phyloP scores from a whole-genome alignment of 2,113 vertebrate species.

The Paralichthys olivaceus region DNA sequence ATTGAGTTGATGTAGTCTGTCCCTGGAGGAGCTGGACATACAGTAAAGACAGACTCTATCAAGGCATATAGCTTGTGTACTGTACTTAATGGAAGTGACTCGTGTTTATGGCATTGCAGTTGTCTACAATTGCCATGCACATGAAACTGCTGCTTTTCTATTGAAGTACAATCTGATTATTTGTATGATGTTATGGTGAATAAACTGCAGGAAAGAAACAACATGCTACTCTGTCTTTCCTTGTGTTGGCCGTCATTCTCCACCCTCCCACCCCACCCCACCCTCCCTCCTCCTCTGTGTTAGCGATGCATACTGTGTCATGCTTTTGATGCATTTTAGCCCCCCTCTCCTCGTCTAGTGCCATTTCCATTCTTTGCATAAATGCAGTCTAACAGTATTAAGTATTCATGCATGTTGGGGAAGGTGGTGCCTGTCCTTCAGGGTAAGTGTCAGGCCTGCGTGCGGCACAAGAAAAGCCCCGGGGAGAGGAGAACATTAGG shows the following conservation, averaged over 20 bases:
- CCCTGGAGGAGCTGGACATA: conserved; percentile 78
- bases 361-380: conserved; percentile 83
- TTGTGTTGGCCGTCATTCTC: conserved; percentile 55
- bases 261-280: neutral
- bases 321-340: conserved; percentile 74
- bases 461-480: conserved; percentile 79
- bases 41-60: conserved; percentile 78
- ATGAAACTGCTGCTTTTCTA: conserved; percentile 31
- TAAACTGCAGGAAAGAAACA: conserved; percentile 52
- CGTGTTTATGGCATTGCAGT: conserved; percentile 60
- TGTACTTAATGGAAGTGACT: conserved; percentile 69
- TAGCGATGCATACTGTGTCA: conserved; percentile 65
- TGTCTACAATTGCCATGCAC: conserved; percentile 44
- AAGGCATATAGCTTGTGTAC: conserved; percentile 69
- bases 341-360: conserved; percentile 60
- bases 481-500: conserved; percentile 83
- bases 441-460: conserved; percentile 79
- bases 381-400: conserved; percentile 82
- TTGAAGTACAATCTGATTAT: conserved; percentile 45
- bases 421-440: conserved; percentile 83
- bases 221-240: conserved; percentile 33
- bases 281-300: conserved; percentile 16
- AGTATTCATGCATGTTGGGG: conserved; percentile 81
- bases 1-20: conserved; percentile 82
- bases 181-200: conserved; percentile 35